Percentiles rank a stretch among this genome's conserved stretches.
phyloP scores from a whole-genome alignment of 2,797 vertebrate species.

The Podargus strigoides region DNA sequence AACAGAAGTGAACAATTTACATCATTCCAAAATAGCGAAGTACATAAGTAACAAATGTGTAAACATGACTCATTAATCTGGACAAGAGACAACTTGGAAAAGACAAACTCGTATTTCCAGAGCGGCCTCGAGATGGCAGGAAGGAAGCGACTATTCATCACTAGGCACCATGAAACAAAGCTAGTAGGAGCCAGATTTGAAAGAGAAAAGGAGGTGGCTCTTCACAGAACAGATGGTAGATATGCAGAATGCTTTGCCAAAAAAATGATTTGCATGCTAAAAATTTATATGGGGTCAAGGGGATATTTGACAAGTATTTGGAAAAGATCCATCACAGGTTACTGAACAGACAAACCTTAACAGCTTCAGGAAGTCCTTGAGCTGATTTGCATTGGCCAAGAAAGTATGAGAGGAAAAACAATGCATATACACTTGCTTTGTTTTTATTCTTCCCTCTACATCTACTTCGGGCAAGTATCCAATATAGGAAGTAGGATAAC shows the following conservation, averaged over 20 bases:
- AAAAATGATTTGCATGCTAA: background rate
- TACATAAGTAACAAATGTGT: background rate
- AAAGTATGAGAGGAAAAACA: background rate
- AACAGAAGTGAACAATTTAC: background rate
- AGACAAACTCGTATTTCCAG: background rate
- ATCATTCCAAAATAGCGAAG: background rate
- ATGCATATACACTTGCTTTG: background rate
- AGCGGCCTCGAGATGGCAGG: background rate
- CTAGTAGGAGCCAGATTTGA: background rate
- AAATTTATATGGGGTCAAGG: background rate
- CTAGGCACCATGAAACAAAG: background rate
- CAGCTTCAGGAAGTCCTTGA: background rate
- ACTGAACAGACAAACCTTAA: background rate
- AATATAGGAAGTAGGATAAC: background rate
- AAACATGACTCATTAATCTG: conserved; percentile 16
- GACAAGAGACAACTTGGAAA: conserved; percentile 13
- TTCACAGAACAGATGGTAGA: conserved; percentile 49
- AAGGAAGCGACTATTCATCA: background rate
- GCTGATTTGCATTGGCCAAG: background rate
- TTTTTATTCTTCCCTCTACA: background rate
- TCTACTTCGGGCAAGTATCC: background rate
- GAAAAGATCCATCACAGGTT: background rate
- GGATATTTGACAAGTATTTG: background rate
- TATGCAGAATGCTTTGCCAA: background rate
- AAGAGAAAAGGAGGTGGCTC: background rate